phyloP scores from a whole-genome alignment of 2,797 vertebrate species.

The Muscicapa comitata region DNA sequence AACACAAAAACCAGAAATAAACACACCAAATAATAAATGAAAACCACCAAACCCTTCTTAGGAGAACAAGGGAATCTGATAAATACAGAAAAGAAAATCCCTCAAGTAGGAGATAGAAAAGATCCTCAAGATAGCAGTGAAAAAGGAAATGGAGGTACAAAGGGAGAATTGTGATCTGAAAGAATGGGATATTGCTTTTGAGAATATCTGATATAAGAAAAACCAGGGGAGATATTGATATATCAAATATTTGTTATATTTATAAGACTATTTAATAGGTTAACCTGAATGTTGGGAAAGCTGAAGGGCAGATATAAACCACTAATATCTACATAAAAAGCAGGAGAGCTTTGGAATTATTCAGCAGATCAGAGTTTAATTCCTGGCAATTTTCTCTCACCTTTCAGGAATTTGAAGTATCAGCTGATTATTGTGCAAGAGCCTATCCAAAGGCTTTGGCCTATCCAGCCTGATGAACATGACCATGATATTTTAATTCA shows the following conservation, averaged over 20 bases:
- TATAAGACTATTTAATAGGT: neutral
- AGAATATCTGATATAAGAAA: neutral
- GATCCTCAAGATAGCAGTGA: neutral
- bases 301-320: neutral
- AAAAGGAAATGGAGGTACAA: neutral
- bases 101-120: neutral
- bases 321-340: neutral
- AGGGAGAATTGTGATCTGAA: neutral
- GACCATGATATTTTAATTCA: neutral
- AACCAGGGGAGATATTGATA: neutral
- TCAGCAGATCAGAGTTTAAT: neutral
- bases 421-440: neutral
- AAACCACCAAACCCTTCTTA: neutral
- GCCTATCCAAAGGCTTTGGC: neutral
- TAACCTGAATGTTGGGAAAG: neutral
- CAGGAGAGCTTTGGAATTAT: neutral
- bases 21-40: neutral
- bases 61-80: neutral
- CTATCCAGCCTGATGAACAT: neutral
- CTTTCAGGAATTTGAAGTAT: neutral
- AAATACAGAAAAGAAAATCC: neutral
- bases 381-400: neutral
- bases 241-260: neutral
- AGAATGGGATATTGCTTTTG: neutral
- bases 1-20: neutral